A percentile compares a stretch with the other conserved stretches of the same genome.
These are phyloP conservation scores for Phoxinus phoxinus DNA, from an alignment of 2,113 vertebrate species.

Conservation along the genomic window DNA sequence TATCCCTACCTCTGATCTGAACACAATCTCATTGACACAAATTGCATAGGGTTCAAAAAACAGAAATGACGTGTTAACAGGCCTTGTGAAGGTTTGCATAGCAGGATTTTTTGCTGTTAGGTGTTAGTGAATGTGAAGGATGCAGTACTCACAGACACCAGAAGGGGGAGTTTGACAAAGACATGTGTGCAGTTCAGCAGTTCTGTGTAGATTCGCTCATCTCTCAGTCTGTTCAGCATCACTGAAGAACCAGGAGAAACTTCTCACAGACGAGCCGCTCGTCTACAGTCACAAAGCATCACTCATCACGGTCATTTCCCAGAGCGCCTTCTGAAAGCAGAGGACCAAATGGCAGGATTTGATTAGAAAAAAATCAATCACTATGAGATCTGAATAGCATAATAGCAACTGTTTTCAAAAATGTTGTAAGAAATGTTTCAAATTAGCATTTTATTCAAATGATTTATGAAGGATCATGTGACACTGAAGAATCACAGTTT, in stretches of 20 bases:
- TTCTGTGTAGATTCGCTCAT: neutral
- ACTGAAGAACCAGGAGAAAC: neutral
- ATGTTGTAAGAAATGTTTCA: too few relatives aligned
- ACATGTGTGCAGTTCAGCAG: neutral
- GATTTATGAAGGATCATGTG: too few relatives aligned
- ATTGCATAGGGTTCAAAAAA: neutral
- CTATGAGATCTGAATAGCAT: neutral
- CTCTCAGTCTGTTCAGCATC: neutral
- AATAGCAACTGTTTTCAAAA: too few relatives aligned
- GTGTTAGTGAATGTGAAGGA: neutral
- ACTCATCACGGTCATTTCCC: conserved; percentile 35
- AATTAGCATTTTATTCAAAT: too few relatives aligned
- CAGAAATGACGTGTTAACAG: neutral
- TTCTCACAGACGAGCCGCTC: neutral
- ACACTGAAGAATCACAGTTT: too few relatives aligned
- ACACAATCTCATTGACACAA: neutral
- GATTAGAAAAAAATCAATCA: neutral
- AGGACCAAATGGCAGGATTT: neutral
- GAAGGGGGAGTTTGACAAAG: conserved; percentile 48
- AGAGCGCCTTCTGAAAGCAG: conserved; percentile 3
- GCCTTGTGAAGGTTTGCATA: neutral
- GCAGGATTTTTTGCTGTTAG: neutral
- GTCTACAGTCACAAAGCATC: neutral
- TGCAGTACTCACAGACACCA: conserved; percentile 47
- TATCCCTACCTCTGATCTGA: neutral